These are phyloP conservation scores for Drosophila pectinifera DNA, from an alignment of 1,140 invertebrate species.

Conservation along the genomic window DNA sequence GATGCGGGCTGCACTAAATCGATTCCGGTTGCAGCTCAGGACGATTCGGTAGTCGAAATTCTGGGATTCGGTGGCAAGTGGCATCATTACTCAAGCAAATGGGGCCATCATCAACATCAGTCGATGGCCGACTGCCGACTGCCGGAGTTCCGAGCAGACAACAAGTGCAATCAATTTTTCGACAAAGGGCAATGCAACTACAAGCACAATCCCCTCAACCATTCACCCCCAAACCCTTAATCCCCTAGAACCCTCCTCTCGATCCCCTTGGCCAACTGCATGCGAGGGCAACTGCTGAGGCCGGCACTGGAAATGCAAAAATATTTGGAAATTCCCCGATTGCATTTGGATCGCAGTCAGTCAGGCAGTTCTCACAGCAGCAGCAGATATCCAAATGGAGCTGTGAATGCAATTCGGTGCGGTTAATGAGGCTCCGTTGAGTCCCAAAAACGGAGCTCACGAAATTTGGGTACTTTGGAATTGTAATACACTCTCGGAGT, in stretches of 20 bases:
- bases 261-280: slow-evolving; percentile 1
- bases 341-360: slow-evolving; percentile 20
- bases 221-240: neutral
- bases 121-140: slow-evolving; percentile 28
- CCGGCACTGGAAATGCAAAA: slow-evolving; percentile 78
- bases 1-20: slow-evolving; percentile 49
- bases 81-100: slow-evolving; percentile 81
- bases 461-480: neutral
- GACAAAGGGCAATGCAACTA: slow-evolving; percentile 44
- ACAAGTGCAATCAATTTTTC: slow-evolving; percentile 77
- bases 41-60: slow-evolving; percentile 3
- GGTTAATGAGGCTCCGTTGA: slow-evolving; percentile 33
- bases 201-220: slow-evolving; percentile 5
- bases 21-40: slow-evolving; percentile 43
- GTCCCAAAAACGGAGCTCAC: slow-evolving; percentile 2
- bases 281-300: slow-evolving; percentile 53
- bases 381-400: slow-evolving; percentile 4
- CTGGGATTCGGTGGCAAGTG: slow-evolving; percentile 50
- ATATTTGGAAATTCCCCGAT: slow-evolving; percentile 71
- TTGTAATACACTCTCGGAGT: slow-evolving; percentile 1
- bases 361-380: neutral
- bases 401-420: slow-evolving; percentile 27
- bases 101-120: slow-evolving; percentile 71
- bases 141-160: slow-evolving; percentile 44
- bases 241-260: neutral